A percentile compares a stretch with the other conserved stretches of the same genome.
phyloP scores from a whole-genome alignment of 1,140 invertebrate species.

The Popillia japonica region DNA sequence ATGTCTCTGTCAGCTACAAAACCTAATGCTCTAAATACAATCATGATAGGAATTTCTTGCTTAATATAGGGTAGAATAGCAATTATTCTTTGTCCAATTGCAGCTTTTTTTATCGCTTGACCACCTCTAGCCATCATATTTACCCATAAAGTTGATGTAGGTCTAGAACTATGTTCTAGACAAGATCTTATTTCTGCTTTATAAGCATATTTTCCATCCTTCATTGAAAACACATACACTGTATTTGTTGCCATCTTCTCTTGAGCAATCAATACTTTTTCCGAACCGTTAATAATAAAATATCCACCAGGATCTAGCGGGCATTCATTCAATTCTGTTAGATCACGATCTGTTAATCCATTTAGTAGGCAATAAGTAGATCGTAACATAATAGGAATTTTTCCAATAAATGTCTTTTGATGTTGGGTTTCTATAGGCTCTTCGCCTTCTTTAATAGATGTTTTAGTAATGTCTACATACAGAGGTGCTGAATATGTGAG shows the following conservation, averaged over 20 bases:
- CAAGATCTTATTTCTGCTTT: conserved; percentile 97
- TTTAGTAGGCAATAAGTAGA: conserved; percentile 96
- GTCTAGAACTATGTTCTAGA: conserved; percentile 90
- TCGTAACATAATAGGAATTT: conserved; percentile 99
- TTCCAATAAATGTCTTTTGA: conserved; percentile 98
- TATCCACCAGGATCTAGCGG: conserved; percentile 98
- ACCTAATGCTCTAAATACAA: conserved; percentile 95
- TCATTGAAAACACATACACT: conserved; percentile 99
- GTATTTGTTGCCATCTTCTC: conserved; percentile 99
- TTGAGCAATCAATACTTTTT: conserved; percentile 97
- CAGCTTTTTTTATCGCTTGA: conserved; percentile 93
- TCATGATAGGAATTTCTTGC: conserved; percentile 99
- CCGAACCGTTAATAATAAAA: conserved; percentile 96
- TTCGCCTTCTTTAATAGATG: conserved; percentile 88
- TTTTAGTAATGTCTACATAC: conserved; percentile 99
- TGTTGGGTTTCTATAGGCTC: conserved; percentile 93
- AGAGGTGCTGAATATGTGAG: conserved; percentile 96
- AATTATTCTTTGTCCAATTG: conserved; percentile 97
- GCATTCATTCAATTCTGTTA: conserved; percentile 98
- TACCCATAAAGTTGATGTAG: conserved; percentile 97
- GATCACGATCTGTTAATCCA: conserved; percentile 95
- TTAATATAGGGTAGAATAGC: conserved; percentile 98
- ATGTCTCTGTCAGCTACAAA: conserved; percentile 99
- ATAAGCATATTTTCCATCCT: conserved; percentile 96
- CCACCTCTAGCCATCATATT: conserved; percentile 99